Evolutionary conservation across 2,113 vertebrate genomes (phyloP).

Genomic region (Trogon surrucura): DNA sequence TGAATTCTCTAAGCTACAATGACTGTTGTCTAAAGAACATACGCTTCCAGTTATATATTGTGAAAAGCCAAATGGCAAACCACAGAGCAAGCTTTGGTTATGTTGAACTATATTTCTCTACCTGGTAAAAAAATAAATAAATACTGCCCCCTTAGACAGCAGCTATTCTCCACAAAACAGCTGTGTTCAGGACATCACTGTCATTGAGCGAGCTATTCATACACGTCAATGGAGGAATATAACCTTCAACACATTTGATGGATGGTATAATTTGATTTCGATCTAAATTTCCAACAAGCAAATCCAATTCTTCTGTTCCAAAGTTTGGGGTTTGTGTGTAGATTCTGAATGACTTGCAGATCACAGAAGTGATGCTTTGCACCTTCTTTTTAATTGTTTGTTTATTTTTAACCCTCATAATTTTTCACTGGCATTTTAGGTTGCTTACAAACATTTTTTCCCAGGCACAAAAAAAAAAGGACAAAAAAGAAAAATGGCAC

Average conservation of each 20-base stretch:
- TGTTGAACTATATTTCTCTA: neutral
- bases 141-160: neutral
- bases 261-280: neutral
- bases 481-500: accelerated
- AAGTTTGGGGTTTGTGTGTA: neutral
- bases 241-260: neutral
- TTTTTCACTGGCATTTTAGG: neutral
- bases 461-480: accelerated
- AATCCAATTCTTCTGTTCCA: neutral
- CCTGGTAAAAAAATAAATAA: neutral
- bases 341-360: neutral
- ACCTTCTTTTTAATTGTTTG: accelerated
- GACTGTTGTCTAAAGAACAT: neutral
- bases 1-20: neutral
- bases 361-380: neutral
- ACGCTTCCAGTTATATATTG: neutral
- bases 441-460: neutral
- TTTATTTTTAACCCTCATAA: neutral
- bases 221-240: neutral
- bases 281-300: neutral
- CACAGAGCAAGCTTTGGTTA: neutral
- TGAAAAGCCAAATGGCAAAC: neutral
- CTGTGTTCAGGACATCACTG: neutral
- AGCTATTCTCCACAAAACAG: neutral
- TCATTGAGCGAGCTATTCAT: neutral